Evolutionary conservation across 2,113 vertebrate genomes (phyloP).

Genomic region (Phyllostomus hastatus): DNA sequence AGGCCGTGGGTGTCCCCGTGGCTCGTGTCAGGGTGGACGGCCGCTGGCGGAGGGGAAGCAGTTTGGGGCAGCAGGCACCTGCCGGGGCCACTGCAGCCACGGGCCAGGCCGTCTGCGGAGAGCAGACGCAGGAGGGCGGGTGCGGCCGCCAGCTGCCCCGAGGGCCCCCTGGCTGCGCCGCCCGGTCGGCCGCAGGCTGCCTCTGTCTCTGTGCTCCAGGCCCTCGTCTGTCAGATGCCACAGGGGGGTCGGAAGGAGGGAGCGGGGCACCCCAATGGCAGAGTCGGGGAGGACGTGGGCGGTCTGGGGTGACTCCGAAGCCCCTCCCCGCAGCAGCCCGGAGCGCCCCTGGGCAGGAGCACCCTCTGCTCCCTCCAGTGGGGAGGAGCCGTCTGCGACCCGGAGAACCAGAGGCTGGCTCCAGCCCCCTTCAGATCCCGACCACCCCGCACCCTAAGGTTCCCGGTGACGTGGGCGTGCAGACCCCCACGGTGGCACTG

Average conservation of each 20-base stretch:
- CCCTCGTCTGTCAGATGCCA: accelerated
- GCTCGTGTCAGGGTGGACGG: neutral
- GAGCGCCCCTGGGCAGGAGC: neutral
- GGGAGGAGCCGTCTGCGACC: accelerated
- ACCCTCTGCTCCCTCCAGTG: accelerated
- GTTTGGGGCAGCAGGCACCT: accelerated
- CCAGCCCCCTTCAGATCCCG: neutral
- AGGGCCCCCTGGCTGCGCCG: accelerated
- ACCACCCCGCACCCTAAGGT: neutral
- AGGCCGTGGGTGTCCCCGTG: accelerated
- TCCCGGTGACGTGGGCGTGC: too few relatives aligned
- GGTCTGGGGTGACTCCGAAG: too few relatives aligned
- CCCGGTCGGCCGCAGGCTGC: accelerated
- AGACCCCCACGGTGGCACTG: neutral
- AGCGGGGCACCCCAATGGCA: accelerated
- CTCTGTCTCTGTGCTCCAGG: neutral
- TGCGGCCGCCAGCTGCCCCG: neutral
- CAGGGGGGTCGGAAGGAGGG: accelerated
- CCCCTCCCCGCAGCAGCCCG: accelerated
- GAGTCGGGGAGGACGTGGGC: accelerated
- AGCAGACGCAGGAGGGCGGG: accelerated
- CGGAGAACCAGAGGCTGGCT: accelerated
- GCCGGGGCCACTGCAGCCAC: accelerated
- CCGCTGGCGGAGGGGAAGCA: neutral
- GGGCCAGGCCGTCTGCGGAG: neutral